phyloP scores from a whole-genome alignment of 1,140 invertebrate species.

The Lasioglossum albipes region DNA sequence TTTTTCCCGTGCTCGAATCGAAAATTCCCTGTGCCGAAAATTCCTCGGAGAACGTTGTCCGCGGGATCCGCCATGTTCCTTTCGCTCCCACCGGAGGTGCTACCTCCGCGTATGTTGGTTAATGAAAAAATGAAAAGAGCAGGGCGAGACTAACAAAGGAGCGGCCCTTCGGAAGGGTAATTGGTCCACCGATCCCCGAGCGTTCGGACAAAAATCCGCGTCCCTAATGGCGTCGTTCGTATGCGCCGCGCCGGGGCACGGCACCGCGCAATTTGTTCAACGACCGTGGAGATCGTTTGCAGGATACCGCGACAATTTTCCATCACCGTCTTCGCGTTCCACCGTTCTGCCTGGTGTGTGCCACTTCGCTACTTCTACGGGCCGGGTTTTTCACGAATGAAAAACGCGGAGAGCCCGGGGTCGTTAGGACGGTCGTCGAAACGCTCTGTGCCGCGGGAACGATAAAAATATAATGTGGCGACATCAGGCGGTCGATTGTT shows the following conservation, averaged over 20 bases:
- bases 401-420: too few species aligned
- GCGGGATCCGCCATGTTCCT: too few species aligned
- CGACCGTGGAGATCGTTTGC: constrained; percentile 13
- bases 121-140: background rate
- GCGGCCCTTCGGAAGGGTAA: constrained; percentile 6
- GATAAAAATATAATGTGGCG: too few species aligned
- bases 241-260: background rate
- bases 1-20: too few species aligned
- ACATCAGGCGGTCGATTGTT: too few species aligned
- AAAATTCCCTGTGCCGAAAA: too few species aligned
- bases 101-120: background rate
- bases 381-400: too few species aligned
- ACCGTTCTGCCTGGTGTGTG: background rate
- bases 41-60: too few species aligned
- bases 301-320: constrained; percentile 9
- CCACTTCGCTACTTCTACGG: background rate
- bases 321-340: background rate
- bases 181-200: background rate
- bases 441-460: too few species aligned
- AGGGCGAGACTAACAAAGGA: too few species aligned
- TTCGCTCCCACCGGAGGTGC: too few species aligned
- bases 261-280: constrained; percentile 10
- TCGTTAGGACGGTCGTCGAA: too few species aligned
- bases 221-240: constrained; percentile 3
- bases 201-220: constrained; percentile 9